Evolutionary conservation across 2,888 invertebrate genomes (phyloP).

Genomic region (Andrena dorsata): DNA sequence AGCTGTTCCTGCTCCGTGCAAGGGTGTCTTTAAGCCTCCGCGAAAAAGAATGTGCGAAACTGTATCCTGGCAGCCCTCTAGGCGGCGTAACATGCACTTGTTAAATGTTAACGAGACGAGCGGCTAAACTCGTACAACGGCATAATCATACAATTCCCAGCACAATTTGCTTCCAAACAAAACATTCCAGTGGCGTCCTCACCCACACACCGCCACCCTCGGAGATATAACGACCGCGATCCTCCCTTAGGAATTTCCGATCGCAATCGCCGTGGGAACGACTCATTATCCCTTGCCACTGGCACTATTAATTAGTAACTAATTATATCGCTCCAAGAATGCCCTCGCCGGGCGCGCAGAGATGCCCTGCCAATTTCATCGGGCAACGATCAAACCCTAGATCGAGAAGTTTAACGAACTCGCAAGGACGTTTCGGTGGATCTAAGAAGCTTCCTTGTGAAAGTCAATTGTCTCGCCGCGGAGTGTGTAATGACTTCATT

Average conservation of each 20-base stretch:
- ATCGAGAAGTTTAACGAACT: conserved; percentile 55
- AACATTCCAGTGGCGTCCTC: conserved; percentile 46
- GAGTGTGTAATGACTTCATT: conserved; percentile 38
- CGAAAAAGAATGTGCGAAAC: conserved; percentile 29
- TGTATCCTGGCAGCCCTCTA: conserved; percentile 12
- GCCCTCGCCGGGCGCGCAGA: conserved; percentile 45
- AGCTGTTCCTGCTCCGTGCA: conserved; percentile 31
- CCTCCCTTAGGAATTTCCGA: conserved; percentile 59
- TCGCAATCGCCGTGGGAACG: conserved; percentile 67
- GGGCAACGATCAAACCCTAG: conserved; percentile 15
- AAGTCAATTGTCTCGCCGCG: conserved; percentile 22
- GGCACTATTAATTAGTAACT: conserved; percentile 68
- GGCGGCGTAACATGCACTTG: conserved; percentile 35
- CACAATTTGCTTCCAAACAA: conserved; percentile 61
- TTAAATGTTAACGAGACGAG: conserved; percentile 61
- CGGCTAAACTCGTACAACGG: conserved; percentile 52
- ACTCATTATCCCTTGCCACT: conserved; percentile 45
- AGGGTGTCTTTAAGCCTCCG: background rate
- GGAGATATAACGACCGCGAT: conserved; percentile 60
- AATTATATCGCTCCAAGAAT: conserved; percentile 54
- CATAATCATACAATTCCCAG: conserved; percentile 67
- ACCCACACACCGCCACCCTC: conserved; percentile 26
- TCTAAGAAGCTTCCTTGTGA: conserved; percentile 39
- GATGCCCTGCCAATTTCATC: conserved; percentile 57
- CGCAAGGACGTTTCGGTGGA: conserved; percentile 29